phyloP scores from a whole-genome alignment of 2,113 vertebrate species.

The Lasiurus borealis region DNA sequence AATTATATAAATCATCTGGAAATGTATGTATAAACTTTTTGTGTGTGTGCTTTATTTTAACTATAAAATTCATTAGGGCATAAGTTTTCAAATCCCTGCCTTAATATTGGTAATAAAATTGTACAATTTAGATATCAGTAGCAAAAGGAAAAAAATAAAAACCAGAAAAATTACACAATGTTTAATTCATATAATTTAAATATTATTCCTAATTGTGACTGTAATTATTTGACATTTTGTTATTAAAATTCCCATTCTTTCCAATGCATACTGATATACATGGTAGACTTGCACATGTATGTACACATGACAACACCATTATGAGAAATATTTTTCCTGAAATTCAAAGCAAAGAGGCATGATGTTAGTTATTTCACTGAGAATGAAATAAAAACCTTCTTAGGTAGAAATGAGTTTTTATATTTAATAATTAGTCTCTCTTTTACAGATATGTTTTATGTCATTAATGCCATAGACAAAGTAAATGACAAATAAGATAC shows the following conservation, averaged over 20 bases:
- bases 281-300: background rate
- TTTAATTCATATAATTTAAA: background rate
- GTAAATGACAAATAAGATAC: background rate
- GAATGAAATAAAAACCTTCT: background rate
- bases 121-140: background rate
- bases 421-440: background rate
- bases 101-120: background rate
- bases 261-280: background rate
- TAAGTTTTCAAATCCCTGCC: background rate
- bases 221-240: background rate
- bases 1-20: background rate
- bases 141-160: background rate
- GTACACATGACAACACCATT: background rate
- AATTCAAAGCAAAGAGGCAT: background rate
- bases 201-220: background rate
- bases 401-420: background rate
- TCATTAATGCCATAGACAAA: background rate
- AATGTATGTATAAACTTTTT: background rate
- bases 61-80: background rate
- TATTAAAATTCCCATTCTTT: background rate
- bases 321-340: constrained; percentile 7
- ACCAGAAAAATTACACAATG: background rate
- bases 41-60: background rate
- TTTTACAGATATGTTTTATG: background rate
- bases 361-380: background rate